These are phyloP conservation scores for Porites lobata DNA, from an alignment of 92 coral and sea anemone genomes.

Conservation along the genomic window DNA sequence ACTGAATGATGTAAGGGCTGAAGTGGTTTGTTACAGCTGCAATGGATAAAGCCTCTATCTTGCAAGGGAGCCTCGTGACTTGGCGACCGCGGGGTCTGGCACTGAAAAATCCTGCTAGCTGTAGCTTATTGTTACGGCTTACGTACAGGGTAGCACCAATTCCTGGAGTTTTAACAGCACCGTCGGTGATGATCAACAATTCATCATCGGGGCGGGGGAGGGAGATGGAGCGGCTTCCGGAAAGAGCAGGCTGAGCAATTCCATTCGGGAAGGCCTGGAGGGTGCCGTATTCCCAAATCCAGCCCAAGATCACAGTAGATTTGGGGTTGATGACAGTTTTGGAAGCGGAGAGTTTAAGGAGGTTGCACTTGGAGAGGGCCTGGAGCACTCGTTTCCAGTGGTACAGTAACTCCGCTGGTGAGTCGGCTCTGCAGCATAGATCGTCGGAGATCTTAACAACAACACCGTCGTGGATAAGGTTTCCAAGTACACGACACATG, in stretches of 20 bases:
- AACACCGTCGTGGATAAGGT: no score
- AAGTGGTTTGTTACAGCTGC: no score
- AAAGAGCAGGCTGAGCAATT: slow-evolving; percentile 26
- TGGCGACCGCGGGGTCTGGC: no score
- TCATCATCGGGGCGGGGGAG: slow-evolving; percentile 57
- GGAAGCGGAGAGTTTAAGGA: slow-evolving; percentile 40
- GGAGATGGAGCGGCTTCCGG: slow-evolving; percentile 11
- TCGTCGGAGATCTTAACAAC: not conserved
- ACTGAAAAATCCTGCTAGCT: no score
- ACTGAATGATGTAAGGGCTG: no score
- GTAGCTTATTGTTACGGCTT: no score
- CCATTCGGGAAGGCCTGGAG: slow-evolving; percentile 39
- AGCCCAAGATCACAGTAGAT: slow-evolving; percentile 38
- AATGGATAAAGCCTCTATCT: no score
- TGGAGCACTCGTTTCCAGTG: slow-evolving; percentile 12
- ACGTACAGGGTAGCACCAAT: no score
- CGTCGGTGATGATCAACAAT: no score
- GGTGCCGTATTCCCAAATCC: slow-evolving; percentile 37
- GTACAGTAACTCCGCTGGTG: slow-evolving; percentile 31
- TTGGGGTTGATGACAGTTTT: slow-evolving; percentile 49
- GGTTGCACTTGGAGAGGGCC: slow-evolving; percentile 22
- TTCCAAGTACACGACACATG: no score
- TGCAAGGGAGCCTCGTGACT: no score
- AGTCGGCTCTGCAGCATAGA: slow-evolving; percentile 26
- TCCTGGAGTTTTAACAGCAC: no score